Evolutionary conservation across 2,888 invertebrate genomes (phyloP).

Genomic region (Octonoba sinensis): DNA sequence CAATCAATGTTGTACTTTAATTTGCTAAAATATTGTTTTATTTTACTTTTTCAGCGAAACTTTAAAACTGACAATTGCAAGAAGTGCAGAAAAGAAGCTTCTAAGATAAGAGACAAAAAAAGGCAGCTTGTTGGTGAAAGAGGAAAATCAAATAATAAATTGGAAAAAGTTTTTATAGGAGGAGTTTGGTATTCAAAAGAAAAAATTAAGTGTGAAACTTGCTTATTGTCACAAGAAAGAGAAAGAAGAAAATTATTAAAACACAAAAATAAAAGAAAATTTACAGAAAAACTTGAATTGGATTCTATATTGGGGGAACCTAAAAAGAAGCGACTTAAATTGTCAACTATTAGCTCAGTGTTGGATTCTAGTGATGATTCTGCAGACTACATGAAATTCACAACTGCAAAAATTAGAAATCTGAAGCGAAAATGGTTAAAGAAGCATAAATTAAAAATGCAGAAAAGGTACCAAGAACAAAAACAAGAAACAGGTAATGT

Average conservation of each 20-base stretch:
- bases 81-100: conserved; percentile 52
- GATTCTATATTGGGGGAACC: conserved; percentile 37
- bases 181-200: conserved; percentile 53
- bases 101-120: conserved; percentile 49
- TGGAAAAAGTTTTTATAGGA: conserved; percentile 49
- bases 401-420: conserved; percentile 52
- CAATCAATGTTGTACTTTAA: too few relatives aligned
- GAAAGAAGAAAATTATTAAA: conserved; percentile 51
- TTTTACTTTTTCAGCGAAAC: conserved; percentile 19
- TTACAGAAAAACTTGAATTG: conserved; percentile 49
- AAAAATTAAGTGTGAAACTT: conserved; percentile 54
- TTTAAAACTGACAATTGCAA: conserved; percentile 54
- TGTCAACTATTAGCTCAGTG: conserved; percentile 45
- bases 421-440: conserved; percentile 47
- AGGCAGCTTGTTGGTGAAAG: conserved; percentile 30
- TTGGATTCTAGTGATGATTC: conserved; percentile 60
- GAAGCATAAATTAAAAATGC: conserved; percentile 58
- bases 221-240: conserved; percentile 46
- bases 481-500: conserved; percentile 55
- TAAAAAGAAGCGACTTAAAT: conserved; percentile 45
- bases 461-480: conserved; percentile 49
- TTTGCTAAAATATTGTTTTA: not conserved
- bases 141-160: conserved; percentile 41
- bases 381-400: conserved; percentile 37
- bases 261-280: conserved; percentile 55